Base-by-base conservation (phyloP, 2,888 invertebrate genomes). In the Lypha dubia region DNA sequence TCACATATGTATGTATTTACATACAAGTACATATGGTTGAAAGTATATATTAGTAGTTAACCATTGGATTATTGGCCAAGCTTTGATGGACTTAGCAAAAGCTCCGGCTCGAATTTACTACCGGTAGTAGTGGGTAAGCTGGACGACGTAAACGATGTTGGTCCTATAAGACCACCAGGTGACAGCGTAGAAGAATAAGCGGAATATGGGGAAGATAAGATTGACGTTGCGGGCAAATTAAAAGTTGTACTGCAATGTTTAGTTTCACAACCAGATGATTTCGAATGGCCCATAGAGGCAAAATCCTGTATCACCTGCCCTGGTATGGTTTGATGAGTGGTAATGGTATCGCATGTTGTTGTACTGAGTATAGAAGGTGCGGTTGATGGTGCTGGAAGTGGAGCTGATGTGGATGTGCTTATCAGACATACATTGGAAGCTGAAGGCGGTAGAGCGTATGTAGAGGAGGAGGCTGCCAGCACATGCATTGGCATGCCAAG, bases 1-100 rank as follows among this genome's bases (percentile, higher is more conserved):
- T 8, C 11, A 58, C 17, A 9, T 58, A 58, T 58, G 60, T 62
- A 41, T 9, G 17, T 38, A 41, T 22, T 13, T 22, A 62, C n/a
- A n/a, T n/a, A n/a, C n/a, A n/a, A n/a, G n/a, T n/a, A n/a, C n/a
- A n/a, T n/a, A n/a, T n/a, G n/a, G n/a, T n/a, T n/a, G n/a, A n/a
- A n/a, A 13, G 22, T 22, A 22, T 41, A 44, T 63, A n/a, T n/a
- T n/a, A 63, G 17, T 20, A 41, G 9, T 24, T 28, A 38, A 22
- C n/a, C 32, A 38, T 46, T 67, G 22, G 28, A 22, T 67, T 53
- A 67, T 71, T 92, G 92, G 65, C 92, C 92, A 84, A 92, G 91
- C 87, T 92, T 92, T 41, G 92, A 91, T 67, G 92, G 92, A 88
- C 92, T 92, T 86, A 92, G 89, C 86, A 92, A 90, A 85, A 92